These are phyloP conservation scores for Epinotia demarniana DNA, from an alignment of 2,888 invertebrate species.

Conservation along the genomic window DNA sequence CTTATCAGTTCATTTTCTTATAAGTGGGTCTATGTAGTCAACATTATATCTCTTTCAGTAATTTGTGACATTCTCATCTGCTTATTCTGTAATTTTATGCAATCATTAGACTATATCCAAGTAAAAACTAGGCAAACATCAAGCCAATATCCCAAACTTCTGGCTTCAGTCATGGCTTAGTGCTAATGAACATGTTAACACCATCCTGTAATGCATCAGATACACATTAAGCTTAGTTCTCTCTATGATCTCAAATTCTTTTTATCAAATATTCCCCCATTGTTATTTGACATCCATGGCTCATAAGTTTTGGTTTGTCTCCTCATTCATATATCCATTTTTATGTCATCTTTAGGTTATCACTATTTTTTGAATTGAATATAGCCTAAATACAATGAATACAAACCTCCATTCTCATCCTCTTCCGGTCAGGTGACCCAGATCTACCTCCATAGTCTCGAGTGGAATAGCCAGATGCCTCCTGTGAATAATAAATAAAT, in stretches of 20 bases:
- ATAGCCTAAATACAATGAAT: constrained; percentile 47
- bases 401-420: constrained; percentile 86
- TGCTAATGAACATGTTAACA: constrained; percentile 32
- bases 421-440: constrained; percentile 86
- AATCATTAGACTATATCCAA: constrained; percentile 35
- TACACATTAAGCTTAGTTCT: constrained; percentile 5
- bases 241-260: constrained; percentile 30
- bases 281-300: constrained; percentile 37
- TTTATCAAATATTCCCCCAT: constrained; percentile 32
- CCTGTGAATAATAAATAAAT: constrained; percentile 71
- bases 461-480: constrained; percentile 78
- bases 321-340: constrained; percentile 22
- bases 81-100: constrained; percentile 38
- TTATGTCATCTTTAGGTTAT: background rate
- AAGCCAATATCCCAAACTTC: constrained; percentile 32
- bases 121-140: constrained; percentile 30
- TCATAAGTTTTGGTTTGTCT: constrained; percentile 24
- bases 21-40: constrained; percentile 24
- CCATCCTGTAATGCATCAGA: constrained; percentile 40
- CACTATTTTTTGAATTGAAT: background rate
- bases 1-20: constrained; percentile 37
- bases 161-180: constrained; percentile 33
- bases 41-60: constrained; percentile 35
- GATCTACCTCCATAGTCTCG: constrained; percentile 84
- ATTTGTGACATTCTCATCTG: constrained; percentile 38